Evolutionary conservation across 1,140 invertebrate genomes (phyloP).

Genomic region (Limonius californicus): DNA sequence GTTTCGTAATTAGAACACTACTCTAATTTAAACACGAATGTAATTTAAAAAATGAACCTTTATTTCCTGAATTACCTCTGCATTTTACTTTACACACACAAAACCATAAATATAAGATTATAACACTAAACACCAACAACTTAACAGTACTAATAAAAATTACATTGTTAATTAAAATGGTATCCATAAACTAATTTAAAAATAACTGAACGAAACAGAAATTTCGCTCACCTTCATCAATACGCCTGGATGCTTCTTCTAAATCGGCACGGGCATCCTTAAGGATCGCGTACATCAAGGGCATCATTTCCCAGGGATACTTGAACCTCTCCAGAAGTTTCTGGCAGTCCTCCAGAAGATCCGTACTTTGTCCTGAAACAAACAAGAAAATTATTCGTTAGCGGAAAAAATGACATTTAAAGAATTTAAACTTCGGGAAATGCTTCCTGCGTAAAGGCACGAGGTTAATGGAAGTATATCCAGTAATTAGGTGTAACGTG

Average conservation of each 20-base stretch:
- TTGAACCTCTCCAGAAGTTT: constrained; percentile 67
- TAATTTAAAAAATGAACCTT: background rate
- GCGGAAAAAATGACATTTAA: background rate
- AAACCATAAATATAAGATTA: background rate
- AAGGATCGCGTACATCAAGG: constrained; percentile 66
- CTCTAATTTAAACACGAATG: no score
- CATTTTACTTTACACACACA: background rate
- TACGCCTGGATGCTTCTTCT: constrained; percentile 63
- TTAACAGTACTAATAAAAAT: no score
- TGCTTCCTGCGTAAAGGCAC: no score
- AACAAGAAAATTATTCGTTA: constrained; percentile 30
- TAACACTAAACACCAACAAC: no score
- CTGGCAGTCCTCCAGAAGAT: constrained; percentile 64
- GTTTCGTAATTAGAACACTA: no score
- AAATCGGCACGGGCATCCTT: constrained; percentile 65
- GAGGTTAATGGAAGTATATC: no score
- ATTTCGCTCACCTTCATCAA: constrained; percentile 65
- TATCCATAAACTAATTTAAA: no score
- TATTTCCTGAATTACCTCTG: background rate
- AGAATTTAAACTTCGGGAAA: no score
- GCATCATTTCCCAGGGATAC: constrained; percentile 69
- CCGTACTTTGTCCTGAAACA: constrained; percentile 53
- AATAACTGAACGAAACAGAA: no score
- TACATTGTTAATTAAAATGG: no score
- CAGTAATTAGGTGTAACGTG: no score